Evolutionary conservation across 2,113 vertebrate species (phyloP), one percentile per base, ranked within the genome.

Genomic region (Oncorhynchus tshawytscha): DNA sequence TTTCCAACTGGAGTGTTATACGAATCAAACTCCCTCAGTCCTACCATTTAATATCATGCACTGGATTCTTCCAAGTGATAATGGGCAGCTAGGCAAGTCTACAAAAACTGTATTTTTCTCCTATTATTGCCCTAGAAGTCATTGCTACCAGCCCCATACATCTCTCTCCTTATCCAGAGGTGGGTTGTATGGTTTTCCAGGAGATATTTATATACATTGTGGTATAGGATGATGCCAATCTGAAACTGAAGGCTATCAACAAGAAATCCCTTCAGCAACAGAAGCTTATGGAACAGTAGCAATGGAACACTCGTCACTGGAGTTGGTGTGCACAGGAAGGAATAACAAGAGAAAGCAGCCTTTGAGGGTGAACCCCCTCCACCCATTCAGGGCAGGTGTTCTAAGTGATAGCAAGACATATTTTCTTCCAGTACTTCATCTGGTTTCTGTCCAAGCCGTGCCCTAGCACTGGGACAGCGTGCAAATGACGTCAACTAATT

Each of bases 221-320:
- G 83, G 86, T 79, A 76, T 78, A 62, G n/a, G 11, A 6, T 88
- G 87, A 89, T 54, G 51, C 51, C 51, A 15, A 54, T 86, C 77
- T 82, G 80, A 81, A 87, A 83, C 86, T 82, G 88, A 71, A 71
- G 76, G 71, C 72, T 74, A 72, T 83, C 82, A 88, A 90, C 79
- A 1, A 89, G 83, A 16, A 20, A 16, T 60, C 57, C 11, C 60
- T 11, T 25, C 24, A 13, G n/a, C 7, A 64, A 64, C 20, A 64
- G 24, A 64, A 25, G 60, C 3, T 18, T 54, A 18, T 16, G 51
- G 16, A 16, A 54, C 51, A 54, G 51, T 54, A 18, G 51, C 5
- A 16, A 54, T 16, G 9, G 39, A 45, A 45, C 39, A 54, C 49
- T 13, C 1, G 15, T 54, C 16, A 54, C 1, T 5, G 16, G 3